These are phyloP conservation scores for Drosophila basisetae DNA, from an alignment of 2,888 invertebrate genomes.

Conservation along the genomic window DNA sequence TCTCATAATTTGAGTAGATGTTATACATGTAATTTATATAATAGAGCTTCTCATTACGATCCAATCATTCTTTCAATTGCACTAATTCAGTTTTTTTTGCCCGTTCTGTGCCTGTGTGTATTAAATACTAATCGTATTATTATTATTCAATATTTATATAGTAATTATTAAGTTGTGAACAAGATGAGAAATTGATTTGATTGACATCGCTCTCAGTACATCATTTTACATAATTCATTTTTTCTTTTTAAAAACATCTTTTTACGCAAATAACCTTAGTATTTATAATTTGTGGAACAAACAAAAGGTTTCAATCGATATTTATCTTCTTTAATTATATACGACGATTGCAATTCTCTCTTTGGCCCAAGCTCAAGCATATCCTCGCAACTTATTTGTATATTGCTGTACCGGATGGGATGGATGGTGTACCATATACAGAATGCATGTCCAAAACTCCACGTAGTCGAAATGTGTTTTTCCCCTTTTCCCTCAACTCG, in stretches of 20 bases:
- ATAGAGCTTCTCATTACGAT: background rate
- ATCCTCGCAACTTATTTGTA: background rate
- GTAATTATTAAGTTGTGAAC: background rate
- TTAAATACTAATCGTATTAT: background rate
- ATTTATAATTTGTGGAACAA: background rate
- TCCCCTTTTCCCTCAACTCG: background rate
- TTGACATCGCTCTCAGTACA: background rate
- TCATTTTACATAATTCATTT: background rate
- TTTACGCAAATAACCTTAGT: background rate
- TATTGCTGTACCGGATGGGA: constrained; percentile 3
- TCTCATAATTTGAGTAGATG: background rate
- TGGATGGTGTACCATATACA: background rate
- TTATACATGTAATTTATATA: background rate
- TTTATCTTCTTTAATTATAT: background rate
- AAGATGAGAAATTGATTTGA: background rate
- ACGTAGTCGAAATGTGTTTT: background rate
- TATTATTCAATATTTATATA: background rate
- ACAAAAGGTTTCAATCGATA: background rate
- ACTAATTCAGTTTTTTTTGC: background rate
- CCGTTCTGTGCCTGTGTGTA: background rate
- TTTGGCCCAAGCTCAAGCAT: background rate
- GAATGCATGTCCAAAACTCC: constrained; percentile 14
- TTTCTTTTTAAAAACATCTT: background rate
- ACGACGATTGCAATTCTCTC: background rate
- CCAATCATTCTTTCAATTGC: background rate